phyloP scores from a whole-genome alignment of 2,797 vertebrate species.

The Chelidonichthys spinosus region DNA sequence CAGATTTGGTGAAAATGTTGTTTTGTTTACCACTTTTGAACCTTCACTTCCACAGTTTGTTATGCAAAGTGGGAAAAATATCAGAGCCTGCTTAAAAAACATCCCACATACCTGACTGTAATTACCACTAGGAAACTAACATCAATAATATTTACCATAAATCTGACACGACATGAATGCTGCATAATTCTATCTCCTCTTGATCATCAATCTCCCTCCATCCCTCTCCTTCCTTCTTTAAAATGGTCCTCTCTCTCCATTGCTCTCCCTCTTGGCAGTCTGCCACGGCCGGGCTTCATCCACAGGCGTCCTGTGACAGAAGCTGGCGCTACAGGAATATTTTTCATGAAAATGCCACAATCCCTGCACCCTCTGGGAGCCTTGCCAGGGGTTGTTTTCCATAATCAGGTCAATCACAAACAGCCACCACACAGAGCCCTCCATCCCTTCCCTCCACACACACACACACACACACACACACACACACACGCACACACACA shows the following conservation, averaged over 20 bases:
- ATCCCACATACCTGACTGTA: conserved; percentile 24
- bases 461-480: not conserved
- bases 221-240: conserved; percentile 18
- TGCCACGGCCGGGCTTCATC: conserved; percentile 55
- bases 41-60: not conserved
- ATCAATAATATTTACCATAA: conserved; percentile 52
- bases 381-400: conserved; percentile 65
- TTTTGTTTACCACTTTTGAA: conserved; percentile 4
- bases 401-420: conserved; percentile 75
- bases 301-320: conserved; percentile 73
- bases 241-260: conserved; percentile 20
- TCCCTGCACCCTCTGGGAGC: conserved; percentile 58
- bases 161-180: conserved; percentile 42
- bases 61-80: conserved; percentile 17
- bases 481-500: not conserved
- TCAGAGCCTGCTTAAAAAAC: conserved; percentile 4
- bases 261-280: conserved; percentile 45
- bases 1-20: not conserved
- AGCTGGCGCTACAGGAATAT: conserved; percentile 70
- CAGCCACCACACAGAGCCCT: conserved; percentile 31
- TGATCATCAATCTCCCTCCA: conserved; percentile 30
- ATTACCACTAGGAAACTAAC: conserved; percentile 28
- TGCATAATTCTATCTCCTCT: conserved; percentile 39
- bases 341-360: conserved; percentile 68
- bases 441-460: conserved; percentile 21